Percentiles rank a stretch among this genome's conserved stretches.
Evolutionary conservation across 2,113 vertebrate genomes (phyloP).

Genomic region (human (Homo sapiens)): DNA sequence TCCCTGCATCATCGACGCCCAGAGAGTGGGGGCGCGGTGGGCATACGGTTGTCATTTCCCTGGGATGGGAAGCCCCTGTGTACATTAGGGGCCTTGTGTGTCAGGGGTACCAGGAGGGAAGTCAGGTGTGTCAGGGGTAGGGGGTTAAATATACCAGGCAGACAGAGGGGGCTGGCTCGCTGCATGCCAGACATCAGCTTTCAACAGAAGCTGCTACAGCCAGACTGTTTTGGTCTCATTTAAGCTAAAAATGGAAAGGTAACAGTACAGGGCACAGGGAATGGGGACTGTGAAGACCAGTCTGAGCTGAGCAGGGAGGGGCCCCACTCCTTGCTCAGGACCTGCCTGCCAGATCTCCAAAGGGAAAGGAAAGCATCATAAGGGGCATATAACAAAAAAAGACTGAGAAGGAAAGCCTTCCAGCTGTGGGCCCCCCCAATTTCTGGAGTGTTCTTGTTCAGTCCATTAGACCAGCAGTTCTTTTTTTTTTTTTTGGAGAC

Average conservation of each 20-base stretch:
- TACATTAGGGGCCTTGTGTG: slow-evolving; percentile 45
- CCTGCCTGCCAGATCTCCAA: neutral
- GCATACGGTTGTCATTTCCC: neutral
- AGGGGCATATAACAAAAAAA: neutral
- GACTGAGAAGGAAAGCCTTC: neutral
- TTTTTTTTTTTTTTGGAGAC: too few species aligned
- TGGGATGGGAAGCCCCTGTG: neutral
- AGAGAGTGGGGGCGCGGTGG: neutral
- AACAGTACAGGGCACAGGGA: slow-evolving; percentile 49
- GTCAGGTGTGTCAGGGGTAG: slow-evolving; percentile 35
- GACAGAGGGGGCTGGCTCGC: slow-evolving; percentile 64
- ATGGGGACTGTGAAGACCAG: neutral
- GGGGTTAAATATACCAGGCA: slow-evolving; percentile 58
- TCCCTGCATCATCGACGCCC: neutral
- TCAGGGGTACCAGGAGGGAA: neutral
- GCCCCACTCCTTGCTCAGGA: neutral
- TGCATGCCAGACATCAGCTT: slow-evolving; percentile 71
- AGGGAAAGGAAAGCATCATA: neutral
- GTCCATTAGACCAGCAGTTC: neutral
- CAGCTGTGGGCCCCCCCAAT: neutral
- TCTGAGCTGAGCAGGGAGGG: neutral
- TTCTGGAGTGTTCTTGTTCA: neutral
- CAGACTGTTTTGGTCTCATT: slow-evolving; percentile 74
- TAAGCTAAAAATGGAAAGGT: slow-evolving; percentile 76
- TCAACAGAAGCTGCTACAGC: slow-evolving; percentile 76